These are phyloP conservation scores for Lutjanus erythropterus DNA, from an alignment of 2,113 vertebrate species.

Conservation along the genomic window DNA sequence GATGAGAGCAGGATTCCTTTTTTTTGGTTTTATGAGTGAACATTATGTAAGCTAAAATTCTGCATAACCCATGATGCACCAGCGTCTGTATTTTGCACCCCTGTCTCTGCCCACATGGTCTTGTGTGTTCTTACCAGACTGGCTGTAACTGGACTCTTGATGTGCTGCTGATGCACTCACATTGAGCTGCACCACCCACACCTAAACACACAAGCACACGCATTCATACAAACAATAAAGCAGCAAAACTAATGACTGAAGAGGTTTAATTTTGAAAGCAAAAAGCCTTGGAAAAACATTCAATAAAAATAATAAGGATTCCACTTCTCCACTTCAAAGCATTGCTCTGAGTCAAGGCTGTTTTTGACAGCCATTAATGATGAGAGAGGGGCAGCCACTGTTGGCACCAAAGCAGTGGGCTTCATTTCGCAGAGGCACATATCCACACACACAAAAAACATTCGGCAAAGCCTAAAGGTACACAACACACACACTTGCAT, in stretches of 20 bases:
- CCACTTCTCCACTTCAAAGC: slow-evolving; percentile 28
- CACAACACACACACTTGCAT: slow-evolving; percentile 17
- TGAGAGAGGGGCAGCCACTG: slow-evolving; percentile 12
- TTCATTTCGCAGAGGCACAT: slow-evolving; percentile 23
- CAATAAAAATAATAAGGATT: slow-evolving; percentile 22
- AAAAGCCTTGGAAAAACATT: slow-evolving; percentile 30
- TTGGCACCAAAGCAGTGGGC: slow-evolving; percentile 2
- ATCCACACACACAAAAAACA: slow-evolving; percentile 12
- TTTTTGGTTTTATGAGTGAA: background rate
- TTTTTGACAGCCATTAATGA: slow-evolving; percentile 27
- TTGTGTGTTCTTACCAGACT: background rate
- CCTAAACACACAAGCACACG: background rate
- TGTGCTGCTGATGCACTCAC: slow-evolving; percentile 24
- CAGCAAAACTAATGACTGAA: background rate
- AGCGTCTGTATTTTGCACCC: slow-evolving; percentile 15
- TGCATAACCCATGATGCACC: slow-evolving; percentile 11
- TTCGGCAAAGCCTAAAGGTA: slow-evolving; percentile 6
- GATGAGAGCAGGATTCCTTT: background rate
- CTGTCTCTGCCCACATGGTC: background rate
- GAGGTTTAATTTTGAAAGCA: slow-evolving; percentile 25
- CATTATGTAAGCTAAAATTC: background rate
- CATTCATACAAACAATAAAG: background rate
- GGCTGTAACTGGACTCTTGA: slow-evolving; percentile 21
- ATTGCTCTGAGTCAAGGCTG: slow-evolving; percentile 9
- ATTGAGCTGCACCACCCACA: slow-evolving; percentile 19